phyloP scores from a whole-genome alignment of 1,140 invertebrate species.

The Oncopodura yosiiana region DNA sequence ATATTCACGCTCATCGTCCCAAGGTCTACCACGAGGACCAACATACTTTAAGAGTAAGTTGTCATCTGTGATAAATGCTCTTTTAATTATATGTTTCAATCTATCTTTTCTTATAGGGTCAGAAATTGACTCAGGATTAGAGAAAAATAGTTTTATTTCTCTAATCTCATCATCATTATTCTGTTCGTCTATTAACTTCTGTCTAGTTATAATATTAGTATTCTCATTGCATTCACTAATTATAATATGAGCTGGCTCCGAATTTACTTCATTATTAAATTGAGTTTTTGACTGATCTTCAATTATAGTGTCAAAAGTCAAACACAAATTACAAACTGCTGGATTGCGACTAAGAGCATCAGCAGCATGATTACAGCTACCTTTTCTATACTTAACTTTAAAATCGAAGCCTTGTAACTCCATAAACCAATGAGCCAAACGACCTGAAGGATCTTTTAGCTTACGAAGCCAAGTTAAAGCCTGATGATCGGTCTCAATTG shows the following conservation, averaged over 20 bases:
- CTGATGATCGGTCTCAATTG: slow-evolving; percentile 6
- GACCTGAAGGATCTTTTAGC: background rate
- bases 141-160: background rate
- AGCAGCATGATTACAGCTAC: slow-evolving; percentile 10
- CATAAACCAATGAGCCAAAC: slow-evolving; percentile 16
- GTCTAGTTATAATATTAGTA: background rate
- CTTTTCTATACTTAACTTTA: slow-evolving; percentile 16
- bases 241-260: background rate
- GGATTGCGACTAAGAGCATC: slow-evolving; percentile 14
- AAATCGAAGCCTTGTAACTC: slow-evolving; percentile 9
- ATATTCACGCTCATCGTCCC: background rate
- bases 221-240: background rate
- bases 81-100: background rate
- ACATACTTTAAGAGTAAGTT: background rate
- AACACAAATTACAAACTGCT: no score
- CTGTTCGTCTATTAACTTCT: background rate
- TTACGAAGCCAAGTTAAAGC: slow-evolving; percentile 10
- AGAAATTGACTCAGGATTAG: background rate
- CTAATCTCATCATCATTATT: background rate
- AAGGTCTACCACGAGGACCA: background rate
- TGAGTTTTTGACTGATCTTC: no score
- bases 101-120: background rate
- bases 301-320: no score
- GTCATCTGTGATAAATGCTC: background rate
- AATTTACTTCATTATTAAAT: no score